Evolutionary conservation across 2,113 vertebrate species (phyloP).

Genomic region (Gnathonemus echidnorhynchus): DNA sequence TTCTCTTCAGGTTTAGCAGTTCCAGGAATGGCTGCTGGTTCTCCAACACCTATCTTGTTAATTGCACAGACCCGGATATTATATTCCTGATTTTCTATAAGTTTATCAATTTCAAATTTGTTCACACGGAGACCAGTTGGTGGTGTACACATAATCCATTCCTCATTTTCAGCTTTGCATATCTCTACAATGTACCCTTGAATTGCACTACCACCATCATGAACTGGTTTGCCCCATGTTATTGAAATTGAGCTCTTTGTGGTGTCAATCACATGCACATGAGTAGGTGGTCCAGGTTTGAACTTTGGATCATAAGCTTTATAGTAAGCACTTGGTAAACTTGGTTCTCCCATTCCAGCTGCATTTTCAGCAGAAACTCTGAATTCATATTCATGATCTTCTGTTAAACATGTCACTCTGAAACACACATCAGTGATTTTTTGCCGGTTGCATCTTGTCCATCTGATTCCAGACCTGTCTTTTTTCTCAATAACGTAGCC

Average conservation of each 20-base stretch:
- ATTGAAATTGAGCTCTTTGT: conserved; percentile 69
- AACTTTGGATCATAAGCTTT: conserved; percentile 78
- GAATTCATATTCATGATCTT: conserved; percentile 82
- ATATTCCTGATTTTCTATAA: conserved; percentile 76
- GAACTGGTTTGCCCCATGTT: conserved; percentile 77
- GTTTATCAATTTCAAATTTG: conserved; percentile 75
- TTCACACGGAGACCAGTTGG: conserved; percentile 70
- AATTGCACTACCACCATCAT: conserved; percentile 65
- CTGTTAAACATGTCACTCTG: conserved; percentile 72
- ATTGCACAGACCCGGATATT: conserved; percentile 75
- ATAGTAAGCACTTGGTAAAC: conserved; percentile 70
- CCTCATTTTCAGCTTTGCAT: conserved; percentile 80
- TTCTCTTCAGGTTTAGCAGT: conserved; percentile 88
- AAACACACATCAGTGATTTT: conserved; percentile 75
- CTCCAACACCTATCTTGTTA: conserved; percentile 78
- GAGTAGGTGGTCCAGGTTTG: conserved; percentile 76
- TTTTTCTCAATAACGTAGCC: conserved; percentile 79
- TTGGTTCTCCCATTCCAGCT: conserved; percentile 73
- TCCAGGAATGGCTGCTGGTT: conserved; percentile 66
- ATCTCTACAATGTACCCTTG: conserved; percentile 73
- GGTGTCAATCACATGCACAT: conserved; percentile 69
- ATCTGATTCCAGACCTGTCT: conserved; percentile 74
- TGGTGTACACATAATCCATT: conserved; percentile 77
- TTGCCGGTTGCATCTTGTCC: conserved; percentile 79
- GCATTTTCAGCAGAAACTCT: conserved; percentile 82